These are phyloP conservation scores for Sebastolobus alascanus DNA, from an alignment of 2,797 vertebrate genomes.

Conservation along the genomic window DNA sequence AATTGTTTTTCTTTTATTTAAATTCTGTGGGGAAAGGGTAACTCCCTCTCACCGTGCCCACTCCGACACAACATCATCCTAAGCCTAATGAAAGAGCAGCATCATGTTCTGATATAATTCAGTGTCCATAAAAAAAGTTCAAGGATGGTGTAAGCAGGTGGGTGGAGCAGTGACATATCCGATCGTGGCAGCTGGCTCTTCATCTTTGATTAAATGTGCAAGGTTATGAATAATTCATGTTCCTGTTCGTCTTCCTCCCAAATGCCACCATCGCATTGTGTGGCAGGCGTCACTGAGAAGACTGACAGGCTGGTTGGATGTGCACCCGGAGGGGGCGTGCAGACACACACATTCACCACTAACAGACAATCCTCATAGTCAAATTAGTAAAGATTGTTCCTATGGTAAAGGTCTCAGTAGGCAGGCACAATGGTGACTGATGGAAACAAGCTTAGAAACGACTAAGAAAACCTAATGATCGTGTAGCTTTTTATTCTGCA, in stretches of 20 bases:
- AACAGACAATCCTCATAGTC: conserved; percentile 62
- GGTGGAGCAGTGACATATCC: conserved; percentile 48
- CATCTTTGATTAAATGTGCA: conserved; percentile 74
- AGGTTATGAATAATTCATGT: conserved; percentile 78
- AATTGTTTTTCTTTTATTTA: background rate
- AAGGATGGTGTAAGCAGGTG: conserved; percentile 56
- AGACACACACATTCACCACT: conserved; percentile 43
- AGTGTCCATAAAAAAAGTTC: conserved; percentile 42
- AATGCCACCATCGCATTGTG: conserved; percentile 71
- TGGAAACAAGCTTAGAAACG: conserved; percentile 40
- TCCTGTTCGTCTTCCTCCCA: conserved; percentile 52
- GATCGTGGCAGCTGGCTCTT: conserved; percentile 56
- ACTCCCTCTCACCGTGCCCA: background rate
- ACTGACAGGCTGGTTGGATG: conserved; percentile 55
- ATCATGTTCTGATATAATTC: conserved; percentile 53
- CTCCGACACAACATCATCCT: conserved; percentile 11
- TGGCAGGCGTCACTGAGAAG: conserved; percentile 57
- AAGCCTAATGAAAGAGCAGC: conserved; percentile 29
- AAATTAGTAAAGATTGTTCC: conserved; percentile 74
- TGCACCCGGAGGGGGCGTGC: conserved; percentile 52
- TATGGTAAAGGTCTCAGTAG: conserved; percentile 65
- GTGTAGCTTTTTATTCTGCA: conserved; percentile 44
- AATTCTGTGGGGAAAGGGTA: background rate
- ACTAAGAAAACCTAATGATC: conserved; percentile 57
- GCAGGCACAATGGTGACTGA: conserved; percentile 55